Conservation (phyloP, 2,113 vertebrate genomes). For the Alces alces region DNA sequence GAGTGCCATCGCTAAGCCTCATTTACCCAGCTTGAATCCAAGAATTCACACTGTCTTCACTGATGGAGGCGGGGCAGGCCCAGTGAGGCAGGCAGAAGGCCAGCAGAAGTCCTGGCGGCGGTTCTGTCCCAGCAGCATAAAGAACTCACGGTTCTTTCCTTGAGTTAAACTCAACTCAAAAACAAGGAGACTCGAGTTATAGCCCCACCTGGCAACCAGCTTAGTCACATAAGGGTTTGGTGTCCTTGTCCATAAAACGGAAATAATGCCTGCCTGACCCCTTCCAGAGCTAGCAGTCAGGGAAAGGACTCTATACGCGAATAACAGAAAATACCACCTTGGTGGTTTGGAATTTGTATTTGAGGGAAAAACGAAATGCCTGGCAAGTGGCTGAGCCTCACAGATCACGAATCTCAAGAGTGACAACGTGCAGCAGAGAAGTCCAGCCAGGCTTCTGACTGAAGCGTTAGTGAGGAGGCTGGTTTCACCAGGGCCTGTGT, state of each 20-base stretch:
- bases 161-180: neutral
- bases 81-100: rapidly evolving
- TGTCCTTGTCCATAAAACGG: neutral
- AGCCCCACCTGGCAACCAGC: neutral
- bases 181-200: neutral
- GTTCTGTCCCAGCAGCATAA: rapidly evolving
- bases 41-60: neutral
- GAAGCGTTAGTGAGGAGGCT: neutral
- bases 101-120: rapidly evolving
- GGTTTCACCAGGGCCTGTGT: rapidly evolving
- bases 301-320: neutral
- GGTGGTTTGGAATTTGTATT: neutral
- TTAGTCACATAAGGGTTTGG: neutral
- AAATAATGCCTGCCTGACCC: neutral
- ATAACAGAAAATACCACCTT: neutral
- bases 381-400: neutral
- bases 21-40: neutral
- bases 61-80: neutral
- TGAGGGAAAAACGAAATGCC: neutral
- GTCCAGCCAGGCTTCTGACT: rapidly evolving
- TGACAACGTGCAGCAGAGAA: neutral
- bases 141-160: neutral
- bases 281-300: neutral
- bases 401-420: neutral
- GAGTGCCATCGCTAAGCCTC: neutral